phyloP scores from a whole-genome alignment of 1,140 invertebrate species.

The Pachyrhynchus sulphureomaculatus region DNA sequence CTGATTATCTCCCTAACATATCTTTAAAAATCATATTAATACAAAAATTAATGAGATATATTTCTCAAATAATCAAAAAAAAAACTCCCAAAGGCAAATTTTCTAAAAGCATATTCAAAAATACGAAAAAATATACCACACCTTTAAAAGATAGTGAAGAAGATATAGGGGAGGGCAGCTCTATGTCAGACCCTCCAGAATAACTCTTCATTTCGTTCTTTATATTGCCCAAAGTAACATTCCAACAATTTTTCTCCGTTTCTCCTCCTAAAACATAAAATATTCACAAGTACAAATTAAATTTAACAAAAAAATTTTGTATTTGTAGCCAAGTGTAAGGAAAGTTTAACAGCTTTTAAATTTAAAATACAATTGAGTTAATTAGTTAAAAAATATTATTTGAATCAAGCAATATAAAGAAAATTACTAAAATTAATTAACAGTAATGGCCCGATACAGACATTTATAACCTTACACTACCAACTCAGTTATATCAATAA shows the following conservation, averaged over 20 bases:
- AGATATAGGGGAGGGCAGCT: slow-evolving; percentile 16
- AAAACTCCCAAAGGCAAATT: slow-evolving; percentile 7
- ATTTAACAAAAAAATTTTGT: background rate
- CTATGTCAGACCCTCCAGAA: slow-evolving; percentile 9
- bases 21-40: too few species aligned
- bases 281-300: background rate
- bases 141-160: slow-evolving; percentile 22
- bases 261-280: slow-evolving; percentile 10
- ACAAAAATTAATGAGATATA: too few species aligned
- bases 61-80: too few species aligned
- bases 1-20: too few species aligned
- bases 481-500: background rate
- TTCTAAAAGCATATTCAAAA: slow-evolving; percentile 5
- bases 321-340: too few species aligned
- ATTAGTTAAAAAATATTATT: slow-evolving; percentile 15
- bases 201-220: slow-evolving; percentile 12
- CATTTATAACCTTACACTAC: background rate
- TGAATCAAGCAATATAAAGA: slow-evolving; percentile 8
- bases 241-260: slow-evolving; percentile 13
- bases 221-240: background rate
- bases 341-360: too few species aligned
- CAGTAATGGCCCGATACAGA: background rate
- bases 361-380: too few species aligned
- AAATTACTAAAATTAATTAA: background rate
- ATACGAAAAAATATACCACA: slow-evolving; percentile 26